A percentile compares a stretch with the other conserved stretches of the same genome.
Conservation (phyloP, 2,797 vertebrate genomes). For the Sitta carolinensis region DNA sequence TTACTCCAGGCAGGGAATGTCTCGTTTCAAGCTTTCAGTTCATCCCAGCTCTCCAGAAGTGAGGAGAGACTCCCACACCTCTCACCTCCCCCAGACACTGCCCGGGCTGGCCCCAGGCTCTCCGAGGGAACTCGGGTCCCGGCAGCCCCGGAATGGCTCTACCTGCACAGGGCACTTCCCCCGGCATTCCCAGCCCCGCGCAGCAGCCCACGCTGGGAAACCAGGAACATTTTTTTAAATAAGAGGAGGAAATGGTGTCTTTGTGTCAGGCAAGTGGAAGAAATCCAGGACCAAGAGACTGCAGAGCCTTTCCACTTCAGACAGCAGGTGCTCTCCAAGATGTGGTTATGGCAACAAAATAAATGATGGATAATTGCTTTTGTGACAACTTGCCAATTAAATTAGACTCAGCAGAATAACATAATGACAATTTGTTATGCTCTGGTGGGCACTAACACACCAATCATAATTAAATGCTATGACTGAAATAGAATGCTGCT, state of each 20-base stretch:
- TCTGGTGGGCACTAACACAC: conserved; percentile 93
- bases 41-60: background rate
- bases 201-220: conserved; percentile 1
- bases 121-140: fast-evolving
- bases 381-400: conserved; percentile 97
- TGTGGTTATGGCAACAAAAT: conserved; percentile 93
- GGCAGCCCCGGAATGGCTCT: background rate
- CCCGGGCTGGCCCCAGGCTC: background rate
- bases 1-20: background rate
- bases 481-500: conserved; percentile 86
- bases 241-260: conserved; percentile 70
- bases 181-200: background rate
- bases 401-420: conserved; percentile 95
- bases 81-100: background rate
- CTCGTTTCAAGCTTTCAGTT: background rate
- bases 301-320: conserved; percentile 73
- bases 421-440: conserved; percentile 96
- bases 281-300: conserved; percentile 73
- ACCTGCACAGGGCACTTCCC: background rate
- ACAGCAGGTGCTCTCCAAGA: conserved; percentile 90
- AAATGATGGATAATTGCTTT: conserved; percentile 96
- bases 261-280: conserved; percentile 73
- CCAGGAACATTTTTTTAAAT: conserved; percentile 40
- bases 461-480: conserved; percentile 94
- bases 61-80: background rate